Evolutionary conservation across 1,140 invertebrate genomes (phyloP), one percentile per base, ranked within the genome.

Genomic region (Macrostomum lignano): DNA sequence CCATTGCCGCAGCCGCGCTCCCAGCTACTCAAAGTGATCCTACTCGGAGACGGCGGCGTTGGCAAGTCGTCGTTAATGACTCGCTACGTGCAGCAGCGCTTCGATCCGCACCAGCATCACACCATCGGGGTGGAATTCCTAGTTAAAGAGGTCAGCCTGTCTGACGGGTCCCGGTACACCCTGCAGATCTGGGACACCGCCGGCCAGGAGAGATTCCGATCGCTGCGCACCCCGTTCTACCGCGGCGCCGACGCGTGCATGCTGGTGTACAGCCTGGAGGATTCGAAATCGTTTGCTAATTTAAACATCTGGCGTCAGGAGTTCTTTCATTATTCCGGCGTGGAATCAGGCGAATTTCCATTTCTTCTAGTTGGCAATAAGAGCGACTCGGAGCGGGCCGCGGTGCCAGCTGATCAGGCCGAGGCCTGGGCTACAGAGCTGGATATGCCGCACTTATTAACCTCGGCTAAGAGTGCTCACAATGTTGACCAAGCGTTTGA

Each of bases 1-100:
- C n/a, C n/a, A n/a, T n/a, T n/a, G n/a, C n/a, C n/a, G n/a, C n/a
- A n/a, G n/a, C n/a, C n/a, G n/a, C n/a, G n/a, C n/a, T n/a, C n/a
- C n/a, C n/a, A n/a, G n/a, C n/a, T 69, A 13, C 42, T 73, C 5
- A 73, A 79, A 62, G 77, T 82, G 24, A 73, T 84, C 14, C 74
- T 84, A 43, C 57, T 84, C 17, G 78, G 79, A 0, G 76, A 84
- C 60, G 77, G 78, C 15, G 75, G 74, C 17, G 76, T 84, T 3
- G 78, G 79, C 1, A 84, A 86, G 55, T 78, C 74, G 36, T 84
- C 77, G 47, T 56, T 86, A 3, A 84, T 86, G 75, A 82, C 76
- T 47, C 67, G 78, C 44, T 84, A 82, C 57, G 76, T 84, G 21
- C 77, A 73, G 3, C 78, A 82, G 60, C 71, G 75, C 42, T 86